Base-by-base conservation (phyloP, 2,797 vertebrate species). In the Hipposideros larvatus region DNA sequence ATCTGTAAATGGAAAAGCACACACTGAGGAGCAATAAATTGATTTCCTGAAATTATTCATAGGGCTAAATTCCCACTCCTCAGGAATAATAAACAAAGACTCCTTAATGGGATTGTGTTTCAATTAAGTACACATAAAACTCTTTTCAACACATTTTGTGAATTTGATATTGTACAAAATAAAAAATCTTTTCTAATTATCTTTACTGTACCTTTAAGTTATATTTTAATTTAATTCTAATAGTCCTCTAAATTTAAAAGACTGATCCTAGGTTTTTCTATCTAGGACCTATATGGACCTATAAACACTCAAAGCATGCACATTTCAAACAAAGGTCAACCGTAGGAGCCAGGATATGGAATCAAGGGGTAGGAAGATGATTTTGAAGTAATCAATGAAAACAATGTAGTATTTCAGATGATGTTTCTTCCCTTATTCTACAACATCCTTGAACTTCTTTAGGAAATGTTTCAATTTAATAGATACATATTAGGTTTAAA, bases 1-100 rank as follows among this genome's bases (percentile, higher is more conserved):
- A 16, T 46, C 28, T 77, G 6, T 80, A 77, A 70, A 61, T 65
- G 4, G 7, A 82, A 92, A 77, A 10, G 7, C 1, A 31, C 15
- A 61, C 89, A 78, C 0, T 31, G 4, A 83, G 24, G 7, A 80
- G 3, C 15, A 61, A 53, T 46, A 66, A 31, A 79, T 86, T 59
- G 7, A 84, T 37, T 95, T 83, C 57, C 71, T 89, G 28, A 94
- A 86, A 75, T 78, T 63, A 57, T n/a, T 57, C 18, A 28, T n/a
- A 48, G 24, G 4, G 1, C 21, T 70, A 4, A 59, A 74, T 89
- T 24, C 10, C 8, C 15, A 41, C 21, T 73, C 14, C 26, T 79
- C 34, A 26, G n/a, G 14, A 83, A 51, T 55, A 22, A 84, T 19
- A 37, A 51, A 11, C 79, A 66, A n/a, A 22, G 16, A 41, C 66